phyloP scores from a whole-genome alignment of 2,888 invertebrate genomes.

The Acrocyrtus sp. region DNA sequence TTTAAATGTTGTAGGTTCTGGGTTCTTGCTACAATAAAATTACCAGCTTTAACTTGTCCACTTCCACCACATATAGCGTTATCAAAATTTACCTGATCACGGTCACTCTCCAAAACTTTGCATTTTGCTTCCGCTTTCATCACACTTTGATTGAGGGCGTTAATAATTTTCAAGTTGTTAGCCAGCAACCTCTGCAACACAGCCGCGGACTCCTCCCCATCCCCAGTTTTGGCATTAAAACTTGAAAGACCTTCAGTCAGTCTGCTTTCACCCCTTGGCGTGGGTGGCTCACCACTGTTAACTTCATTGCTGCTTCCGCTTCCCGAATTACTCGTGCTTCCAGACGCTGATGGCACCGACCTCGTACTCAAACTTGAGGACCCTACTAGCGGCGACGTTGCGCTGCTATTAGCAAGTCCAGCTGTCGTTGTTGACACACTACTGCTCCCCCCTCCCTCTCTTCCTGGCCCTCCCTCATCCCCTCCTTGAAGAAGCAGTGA shows the following conservation, averaged over 20 bases:
- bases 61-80: neutral
- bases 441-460: constrained; percentile 8
- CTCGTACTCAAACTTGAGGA: neutral
- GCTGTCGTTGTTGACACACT: neutral
- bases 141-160: constrained; percentile 4
- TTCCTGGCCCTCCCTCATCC: neutral
- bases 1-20: no score
- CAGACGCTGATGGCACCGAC: no score
- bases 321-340: no score
- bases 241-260: neutral
- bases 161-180: neutral
- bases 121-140: neutral
- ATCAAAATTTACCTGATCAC: constrained; percentile 14
- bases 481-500: neutral
- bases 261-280: neutral
- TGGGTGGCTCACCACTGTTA: neutral
- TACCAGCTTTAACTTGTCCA: no score
- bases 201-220: neutral
- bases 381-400: neutral
- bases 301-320: neutral
- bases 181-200: neutral
- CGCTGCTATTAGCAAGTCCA: neutral
- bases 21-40: no score
- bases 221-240: neutral
- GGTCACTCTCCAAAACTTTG: neutral